phyloP scores from a whole-genome alignment of 1,140 invertebrate genomes.

The Epicauta chinensis region DNA sequence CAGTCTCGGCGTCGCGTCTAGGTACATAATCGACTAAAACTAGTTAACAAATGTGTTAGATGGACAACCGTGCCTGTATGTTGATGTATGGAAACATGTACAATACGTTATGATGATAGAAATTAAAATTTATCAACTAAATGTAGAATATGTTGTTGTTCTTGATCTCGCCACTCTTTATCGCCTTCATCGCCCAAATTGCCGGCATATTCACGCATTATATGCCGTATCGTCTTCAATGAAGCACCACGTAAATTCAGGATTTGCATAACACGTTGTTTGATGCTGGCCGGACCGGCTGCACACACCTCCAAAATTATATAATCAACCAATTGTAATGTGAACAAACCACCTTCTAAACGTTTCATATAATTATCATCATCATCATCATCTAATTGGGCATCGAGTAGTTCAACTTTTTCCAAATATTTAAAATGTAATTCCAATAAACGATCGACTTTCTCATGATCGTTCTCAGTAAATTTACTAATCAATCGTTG shows the following conservation, averaged over 20 bases:
- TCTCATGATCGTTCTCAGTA: slow-evolving; percentile 97
- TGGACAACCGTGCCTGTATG: no score
- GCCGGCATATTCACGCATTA: slow-evolving; percentile 95
- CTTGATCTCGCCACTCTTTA: slow-evolving; percentile 75
- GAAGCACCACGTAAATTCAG: slow-evolving; percentile 84
- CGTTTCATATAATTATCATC: slow-evolving; percentile 83
- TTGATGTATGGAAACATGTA: no score
- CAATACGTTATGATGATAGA: no score
- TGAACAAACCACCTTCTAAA: slow-evolving; percentile 90
- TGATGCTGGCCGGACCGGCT: slow-evolving; percentile 65
- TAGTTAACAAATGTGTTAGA: no score
- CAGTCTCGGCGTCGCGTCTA: no score
- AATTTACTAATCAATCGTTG: slow-evolving; percentile 93
- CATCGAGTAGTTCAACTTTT: slow-evolving; percentile 85
- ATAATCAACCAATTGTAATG: slow-evolving; percentile 92
- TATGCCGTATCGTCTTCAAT: slow-evolving; percentile 88
- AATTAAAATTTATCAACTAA: slow-evolving; percentile 89
- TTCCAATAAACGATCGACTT: slow-evolving; percentile 93
- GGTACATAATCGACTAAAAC: no score
- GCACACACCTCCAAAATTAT: slow-evolving; percentile 91
- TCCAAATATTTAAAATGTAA: slow-evolving; percentile 97
- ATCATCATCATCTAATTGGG: slow-evolving; percentile 44
- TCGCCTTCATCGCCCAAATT: slow-evolving; percentile 87
- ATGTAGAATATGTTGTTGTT: slow-evolving; percentile 87
- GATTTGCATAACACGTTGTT: slow-evolving; percentile 84